phyloP scores from a whole-genome alignment of 1,140 invertebrate species.

The Notospermus geniculatus region DNA sequence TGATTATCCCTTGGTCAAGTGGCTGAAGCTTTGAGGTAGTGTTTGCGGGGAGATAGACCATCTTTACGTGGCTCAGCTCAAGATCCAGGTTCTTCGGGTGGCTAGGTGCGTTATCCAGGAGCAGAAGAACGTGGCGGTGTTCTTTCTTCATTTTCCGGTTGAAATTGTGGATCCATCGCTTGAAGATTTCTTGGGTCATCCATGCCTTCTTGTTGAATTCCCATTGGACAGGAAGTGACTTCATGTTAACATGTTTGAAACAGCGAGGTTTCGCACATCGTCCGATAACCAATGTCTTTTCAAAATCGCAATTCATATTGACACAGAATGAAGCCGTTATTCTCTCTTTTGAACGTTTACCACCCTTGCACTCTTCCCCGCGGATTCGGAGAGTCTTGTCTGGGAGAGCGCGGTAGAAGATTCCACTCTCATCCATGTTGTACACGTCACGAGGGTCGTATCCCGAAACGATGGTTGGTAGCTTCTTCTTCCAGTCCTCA shows the following conservation, averaged over 20 bases:
- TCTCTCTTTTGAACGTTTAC: slow-evolving; percentile 31
- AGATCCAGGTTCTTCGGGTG: not conserved
- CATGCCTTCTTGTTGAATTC: slow-evolving; percentile 28
- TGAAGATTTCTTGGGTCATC: slow-evolving; percentile 31
- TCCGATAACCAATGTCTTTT: slow-evolving; percentile 29
- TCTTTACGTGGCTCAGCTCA: not conserved
- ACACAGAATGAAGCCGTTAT: slow-evolving; percentile 25
- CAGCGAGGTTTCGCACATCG: slow-evolving; percentile 28
- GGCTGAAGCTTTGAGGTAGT: not conserved
- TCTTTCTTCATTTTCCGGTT: slow-evolving; percentile 21
- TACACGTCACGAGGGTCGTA: slow-evolving; percentile 54
- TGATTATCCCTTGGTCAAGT: not conserved
- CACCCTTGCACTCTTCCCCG: slow-evolving; percentile 32
- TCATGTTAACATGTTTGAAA: slow-evolving; percentile 25
- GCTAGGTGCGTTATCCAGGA: not conserved
- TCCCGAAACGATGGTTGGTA: slow-evolving; percentile 24
- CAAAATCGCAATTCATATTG: slow-evolving; percentile 30
- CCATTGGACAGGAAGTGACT: slow-evolving; percentile 22
- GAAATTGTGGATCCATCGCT: slow-evolving; percentile 26
- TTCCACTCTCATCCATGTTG: slow-evolving; percentile 58
- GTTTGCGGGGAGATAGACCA: not conserved
- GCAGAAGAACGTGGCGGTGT: slow-evolving; percentile 23
- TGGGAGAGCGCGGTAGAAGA: slow-evolving; percentile 57
- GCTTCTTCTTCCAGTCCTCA: slow-evolving; percentile 13
- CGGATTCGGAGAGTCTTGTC: slow-evolving; percentile 54